phyloP scores from a whole-genome alignment of 2,797 vertebrate genomes.

The Ambastaia sidthimunki region DNA sequence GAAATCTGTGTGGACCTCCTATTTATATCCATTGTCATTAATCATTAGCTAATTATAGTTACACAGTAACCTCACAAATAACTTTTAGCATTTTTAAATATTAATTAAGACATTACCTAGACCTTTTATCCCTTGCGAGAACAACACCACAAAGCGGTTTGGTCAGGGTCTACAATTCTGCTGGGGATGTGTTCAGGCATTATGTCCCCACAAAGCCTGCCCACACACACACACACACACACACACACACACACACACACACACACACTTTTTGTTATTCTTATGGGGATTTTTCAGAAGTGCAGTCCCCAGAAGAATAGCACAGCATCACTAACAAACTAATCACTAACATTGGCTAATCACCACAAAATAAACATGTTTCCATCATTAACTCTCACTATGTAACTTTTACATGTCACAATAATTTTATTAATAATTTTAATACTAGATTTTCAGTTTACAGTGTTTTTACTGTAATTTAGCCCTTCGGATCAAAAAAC shows the following conservation, averaged over 20 bases:
- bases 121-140: not conserved
- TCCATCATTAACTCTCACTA: not conserved
- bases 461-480: not conserved
- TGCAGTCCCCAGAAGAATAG: not conserved
- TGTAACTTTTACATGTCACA: not conserved
- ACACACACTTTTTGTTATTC: not conserved
- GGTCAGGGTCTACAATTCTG: constrained; percentile 1
- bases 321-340: constrained; percentile 2
- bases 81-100: not conserved
- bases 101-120: constrained; percentile 17
- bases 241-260: too few relatives aligned
- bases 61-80: not conserved
- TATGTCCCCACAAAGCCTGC: not conserved
- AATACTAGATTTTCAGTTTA: not conserved
- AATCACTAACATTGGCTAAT: constrained; percentile 7
- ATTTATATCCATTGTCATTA: not conserved
- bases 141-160: not conserved
- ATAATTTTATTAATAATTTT: not conserved
- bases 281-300: not conserved
- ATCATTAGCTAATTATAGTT: constrained; percentile 7
- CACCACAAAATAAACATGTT: constrained; percentile 6
- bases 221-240: not conserved
- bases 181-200: not conserved
- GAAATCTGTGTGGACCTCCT: not conserved
- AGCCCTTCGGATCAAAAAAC: not conserved